Evolutionary conservation across 2,113 vertebrate genomes (phyloP), one percentile per base, ranked within the genome.

Genomic region (Cynocephalus volans): DNA sequence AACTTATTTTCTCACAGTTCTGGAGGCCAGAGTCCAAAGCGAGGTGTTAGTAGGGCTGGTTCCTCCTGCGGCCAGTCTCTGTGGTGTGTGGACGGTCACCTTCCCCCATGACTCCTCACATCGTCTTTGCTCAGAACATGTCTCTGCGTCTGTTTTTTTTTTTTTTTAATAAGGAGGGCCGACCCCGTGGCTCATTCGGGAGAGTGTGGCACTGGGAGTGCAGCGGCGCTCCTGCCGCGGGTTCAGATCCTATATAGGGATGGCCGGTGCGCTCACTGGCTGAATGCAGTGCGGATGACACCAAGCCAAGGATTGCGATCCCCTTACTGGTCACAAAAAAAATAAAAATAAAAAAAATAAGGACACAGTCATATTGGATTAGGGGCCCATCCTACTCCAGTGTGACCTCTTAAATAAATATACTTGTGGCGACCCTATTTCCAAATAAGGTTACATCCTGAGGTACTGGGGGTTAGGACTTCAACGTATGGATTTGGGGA

Each of bases 1-100:
- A 12, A 4, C 0, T 1, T 7, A 0, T 36, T 36, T 8, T 12
- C 24, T 41, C 36, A 10, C 21, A 21, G 33, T 15, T 26, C 73
- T 5, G 60, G 84, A 50, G 54, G 24, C 58, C 79, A 9, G n/a
- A 14, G 28, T 31, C 52, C 24, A 23, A 15, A 19, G 19, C 81
- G 1, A 54, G n/a, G 54, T 5, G 45, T 73, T 15, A 4, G 62
- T 24, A 11, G 73, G 5, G 8, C 0, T 18, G 24, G 45, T 41
- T 1, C 45, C 13, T 60, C 60, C 58, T 0, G 2, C 17, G 36
- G 58, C 28, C 21, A 14, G 19, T 28, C 48, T 45, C 90, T 31
- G 14, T 8, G 18, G 77, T 67, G 24, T 23, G n/a, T 5, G 28
- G 72, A 8, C 0, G 4, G 6, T n/a, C 1, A 5, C 28, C 36